Base-by-base conservation (phyloP, 2,797 vertebrate genomes). In the Alauda arvensis region DNA sequence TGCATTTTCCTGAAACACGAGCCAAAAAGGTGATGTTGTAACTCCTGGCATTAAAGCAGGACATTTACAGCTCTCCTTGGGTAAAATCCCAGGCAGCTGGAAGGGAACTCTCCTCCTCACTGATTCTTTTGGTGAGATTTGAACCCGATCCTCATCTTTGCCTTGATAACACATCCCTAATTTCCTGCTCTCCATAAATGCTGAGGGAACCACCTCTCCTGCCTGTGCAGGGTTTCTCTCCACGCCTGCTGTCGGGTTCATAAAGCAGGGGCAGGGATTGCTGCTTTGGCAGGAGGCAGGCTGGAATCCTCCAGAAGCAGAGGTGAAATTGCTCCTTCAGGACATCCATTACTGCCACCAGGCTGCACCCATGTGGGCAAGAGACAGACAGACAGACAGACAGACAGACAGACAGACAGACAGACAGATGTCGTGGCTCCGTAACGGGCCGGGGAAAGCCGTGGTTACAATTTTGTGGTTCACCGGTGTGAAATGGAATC, bases 401-500 rank as follows among this genome's bases (percentile, higher is more conserved):
- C 67, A 83, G 74, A 85, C 81, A 48, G 85, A 91, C 79, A 75
- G 87, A 26, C 67, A 83, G 74, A 85, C 81, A 48, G 85, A 91
- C 79, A 75, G 87, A 76, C 67, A 57, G 76, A 59, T 84, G 82
- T 15, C 63, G 29, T 0, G 37, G 87, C 46, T 84, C 12, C 5
- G 31, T 23, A 40, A 37, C 69, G 17, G 87, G 21, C 33, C 2
- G 53, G 43, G 61, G 17, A 90, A 90, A 93, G 85, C 69, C 49
- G 72, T 79, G 66, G 63, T 93, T 94, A 85, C 24, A 89, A 93
- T 95, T 94, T 95, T 94, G 91, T 8, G 19, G 94, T 93, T 94
- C 89, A 75, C 45, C 1, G 57, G 75, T 65, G 91, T 88, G 91
- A 96, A 94, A 94, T 93, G 85, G 88, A 89, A 90, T 68, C 69